phyloP scores from a whole-genome alignment of 2,888 invertebrate genomes.

The Catocala nupta region DNA sequence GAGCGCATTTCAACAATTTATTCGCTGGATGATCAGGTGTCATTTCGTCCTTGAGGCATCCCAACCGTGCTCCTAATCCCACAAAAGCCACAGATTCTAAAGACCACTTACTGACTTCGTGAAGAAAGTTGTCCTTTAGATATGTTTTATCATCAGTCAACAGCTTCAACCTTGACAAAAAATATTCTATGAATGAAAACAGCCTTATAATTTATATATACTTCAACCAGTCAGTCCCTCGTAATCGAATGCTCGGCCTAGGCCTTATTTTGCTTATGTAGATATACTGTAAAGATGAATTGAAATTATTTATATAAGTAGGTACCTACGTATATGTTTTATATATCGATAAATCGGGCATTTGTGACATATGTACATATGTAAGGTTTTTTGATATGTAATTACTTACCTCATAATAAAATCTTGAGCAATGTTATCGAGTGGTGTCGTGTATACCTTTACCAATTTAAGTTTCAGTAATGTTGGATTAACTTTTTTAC shows the following conservation, averaged over 20 bases:
- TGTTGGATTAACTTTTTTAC: constrained; percentile 90
- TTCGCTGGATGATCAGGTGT: constrained; percentile 67
- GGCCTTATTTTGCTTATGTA: too few species aligned
- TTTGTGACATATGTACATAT: too few species aligned
- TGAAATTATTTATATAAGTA: too few species aligned
- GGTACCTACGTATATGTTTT: too few species aligned
- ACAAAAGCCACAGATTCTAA: constrained; percentile 86
- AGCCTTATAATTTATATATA: not conserved
- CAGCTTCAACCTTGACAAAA: constrained; percentile 66
- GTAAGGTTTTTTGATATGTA: too few species aligned
- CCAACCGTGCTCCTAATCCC: constrained; percentile 72
- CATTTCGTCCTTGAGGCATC: constrained; percentile 68
- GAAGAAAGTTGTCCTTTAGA: constrained; percentile 75
- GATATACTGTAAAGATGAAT: too few species aligned
- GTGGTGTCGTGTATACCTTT: constrained; percentile 80
- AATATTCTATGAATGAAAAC: too few species aligned
- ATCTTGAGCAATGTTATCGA: constrained; percentile 83
- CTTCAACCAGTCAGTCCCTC: too few species aligned
- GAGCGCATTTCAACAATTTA: constrained; percentile 66
- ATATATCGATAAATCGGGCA: too few species aligned
- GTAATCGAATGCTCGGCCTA: too few species aligned
- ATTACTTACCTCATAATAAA: constrained; percentile 65
- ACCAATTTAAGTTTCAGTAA: constrained; percentile 89
- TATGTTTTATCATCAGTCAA: constrained; percentile 64
- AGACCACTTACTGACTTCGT: constrained; percentile 88